These are phyloP conservation scores for Ophthalmolycus amberensis DNA, from an alignment of 2,113 vertebrate genomes.

Conservation along the genomic window DNA sequence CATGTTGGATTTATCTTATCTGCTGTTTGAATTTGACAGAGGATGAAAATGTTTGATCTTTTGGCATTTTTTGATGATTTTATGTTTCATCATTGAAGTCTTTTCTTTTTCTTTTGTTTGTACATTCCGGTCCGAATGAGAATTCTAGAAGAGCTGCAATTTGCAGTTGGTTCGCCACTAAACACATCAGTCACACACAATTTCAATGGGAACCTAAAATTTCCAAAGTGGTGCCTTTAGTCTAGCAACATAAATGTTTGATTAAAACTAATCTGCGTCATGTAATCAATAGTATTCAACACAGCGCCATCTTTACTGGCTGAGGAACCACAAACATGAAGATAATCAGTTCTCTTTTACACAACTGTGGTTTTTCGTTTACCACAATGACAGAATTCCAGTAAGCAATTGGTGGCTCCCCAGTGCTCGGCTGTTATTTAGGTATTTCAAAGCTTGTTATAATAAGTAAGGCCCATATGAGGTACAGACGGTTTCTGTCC, in stretches of 20 bases:
- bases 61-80: background rate
- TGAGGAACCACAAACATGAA: background rate
- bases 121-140: background rate
- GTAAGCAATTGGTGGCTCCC: conserved; percentile 18
- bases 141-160: background rate
- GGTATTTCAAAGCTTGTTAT: conserved; percentile 22
- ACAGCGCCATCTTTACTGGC: conserved; percentile 1
- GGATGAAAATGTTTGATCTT: background rate
- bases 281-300: conserved; percentile 14
- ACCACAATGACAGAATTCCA: conserved; percentile 45
- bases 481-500: background rate
- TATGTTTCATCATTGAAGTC: background rate
- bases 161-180: background rate
- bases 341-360: conserved; percentile 4
- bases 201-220: background rate
- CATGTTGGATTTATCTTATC: background rate
- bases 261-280: conserved; percentile 12
- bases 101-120: background rate
- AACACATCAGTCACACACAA: conserved; percentile 23
- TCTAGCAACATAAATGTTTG: conserved; percentile 17
- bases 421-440: conserved; percentile 14
- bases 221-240: conserved; percentile 29
- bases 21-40: background rate
- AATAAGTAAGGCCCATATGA: conserved; percentile 18
- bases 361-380: conserved; percentile 5